Evolutionary conservation across 2,113 vertebrate genomes (phyloP).

Genomic region (Phycodurus eques): DNA sequence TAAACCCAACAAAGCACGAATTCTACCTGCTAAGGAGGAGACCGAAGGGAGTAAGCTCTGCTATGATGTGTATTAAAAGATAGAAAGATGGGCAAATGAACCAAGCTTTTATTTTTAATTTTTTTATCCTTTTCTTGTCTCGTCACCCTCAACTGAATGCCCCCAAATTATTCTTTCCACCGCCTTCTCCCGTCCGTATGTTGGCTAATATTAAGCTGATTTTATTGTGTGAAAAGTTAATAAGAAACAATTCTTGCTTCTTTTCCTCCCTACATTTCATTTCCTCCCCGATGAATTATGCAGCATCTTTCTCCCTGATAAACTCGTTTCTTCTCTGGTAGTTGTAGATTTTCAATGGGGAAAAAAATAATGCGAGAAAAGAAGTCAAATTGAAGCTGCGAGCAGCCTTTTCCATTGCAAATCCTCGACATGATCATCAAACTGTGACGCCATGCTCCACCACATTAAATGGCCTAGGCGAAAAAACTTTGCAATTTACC

Average conservation of each 20-base stretch:
- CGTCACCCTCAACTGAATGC: constrained; percentile 3
- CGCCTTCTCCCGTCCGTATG: constrained; percentile 14
- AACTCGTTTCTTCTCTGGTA: constrained; percentile 52
- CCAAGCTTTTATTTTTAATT: constrained; percentile 1
- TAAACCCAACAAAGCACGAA: too few species aligned
- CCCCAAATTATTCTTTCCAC: constrained; percentile 5
- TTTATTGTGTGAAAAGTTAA: constrained; percentile 32
- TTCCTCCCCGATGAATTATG: constrained; percentile 42
- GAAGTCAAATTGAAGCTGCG: constrained; percentile 22
- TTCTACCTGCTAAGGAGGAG: too few species aligned
- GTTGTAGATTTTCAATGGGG: constrained; percentile 7
- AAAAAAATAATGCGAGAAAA: constrained; percentile 16
- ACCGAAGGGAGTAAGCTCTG: background rate
- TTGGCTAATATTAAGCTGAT: constrained; percentile 11
- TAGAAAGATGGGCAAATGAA: background rate
- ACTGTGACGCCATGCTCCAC: background rate
- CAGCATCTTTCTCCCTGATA: constrained; percentile 28
- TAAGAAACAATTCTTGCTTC: constrained; percentile 24
- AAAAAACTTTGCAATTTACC: background rate
- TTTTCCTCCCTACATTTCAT: constrained; percentile 14
- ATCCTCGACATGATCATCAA: background rate
- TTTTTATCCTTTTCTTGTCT: background rate
- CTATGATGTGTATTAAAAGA: background rate
- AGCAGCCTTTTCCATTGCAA: background rate
- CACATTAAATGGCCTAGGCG: background rate